These are phyloP conservation scores for Callorhinus ursinus DNA, from an alignment of 2,113 vertebrate species.

Conservation along the genomic window DNA sequence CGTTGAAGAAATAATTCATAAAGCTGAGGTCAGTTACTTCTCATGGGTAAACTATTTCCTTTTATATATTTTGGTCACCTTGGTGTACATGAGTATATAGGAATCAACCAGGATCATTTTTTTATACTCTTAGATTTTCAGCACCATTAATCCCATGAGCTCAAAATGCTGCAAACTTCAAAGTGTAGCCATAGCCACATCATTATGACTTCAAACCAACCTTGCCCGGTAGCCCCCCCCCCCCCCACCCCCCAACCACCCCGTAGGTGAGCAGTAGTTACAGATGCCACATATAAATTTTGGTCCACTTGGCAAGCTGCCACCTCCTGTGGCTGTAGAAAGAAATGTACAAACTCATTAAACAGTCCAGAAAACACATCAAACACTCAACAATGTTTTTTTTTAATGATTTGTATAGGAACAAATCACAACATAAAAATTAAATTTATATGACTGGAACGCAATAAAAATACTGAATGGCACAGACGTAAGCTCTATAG, in stretches of 20 bases:
- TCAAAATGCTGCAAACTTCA: conserved; percentile 44
- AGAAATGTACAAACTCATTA: conserved; percentile 46
- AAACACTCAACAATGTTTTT: conserved; percentile 40
- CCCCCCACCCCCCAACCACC: not conserved
- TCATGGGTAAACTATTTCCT: conserved; percentile 62
- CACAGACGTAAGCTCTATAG: not conserved
- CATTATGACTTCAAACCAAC: not conserved
- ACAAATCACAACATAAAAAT: conserved; percentile 49
- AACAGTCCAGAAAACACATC: conserved; percentile 48
- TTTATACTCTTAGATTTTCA: conserved; percentile 55
- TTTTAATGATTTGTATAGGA: conserved; percentile 62
- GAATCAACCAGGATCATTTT: conserved; percentile 49
- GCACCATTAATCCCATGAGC: conserved; percentile 20
- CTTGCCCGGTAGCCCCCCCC: not conserved
- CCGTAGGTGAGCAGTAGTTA: not conserved
- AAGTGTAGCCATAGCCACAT: not conserved
- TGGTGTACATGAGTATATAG: not conserved
- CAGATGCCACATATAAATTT: not conserved
- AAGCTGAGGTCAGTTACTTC: conserved; percentile 31
- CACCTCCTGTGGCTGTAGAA: conserved; percentile 38
- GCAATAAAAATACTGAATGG: conserved; percentile 31
- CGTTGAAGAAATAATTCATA: conserved; percentile 50
- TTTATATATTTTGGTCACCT: conserved; percentile 50
- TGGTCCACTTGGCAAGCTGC: conserved; percentile 41
- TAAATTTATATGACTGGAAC: conserved; percentile 54